Evolutionary conservation across 1,140 invertebrate species (phyloP), one percentile per base, ranked within the genome.

Genomic region (Oryctes rhinoceros): DNA sequence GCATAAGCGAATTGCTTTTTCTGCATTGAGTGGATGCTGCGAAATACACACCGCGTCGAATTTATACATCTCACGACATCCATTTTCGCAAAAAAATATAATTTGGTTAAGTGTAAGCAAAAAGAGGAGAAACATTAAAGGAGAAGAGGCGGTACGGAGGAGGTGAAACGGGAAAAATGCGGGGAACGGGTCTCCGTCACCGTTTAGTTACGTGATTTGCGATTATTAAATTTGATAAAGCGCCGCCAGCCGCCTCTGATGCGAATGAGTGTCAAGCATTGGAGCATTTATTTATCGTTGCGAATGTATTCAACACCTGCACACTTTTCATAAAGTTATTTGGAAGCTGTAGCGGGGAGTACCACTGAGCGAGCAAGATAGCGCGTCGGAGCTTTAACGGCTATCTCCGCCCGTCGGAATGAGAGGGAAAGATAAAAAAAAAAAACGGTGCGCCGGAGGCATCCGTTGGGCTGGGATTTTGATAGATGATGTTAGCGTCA

Each of bases 221-320:
- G 65, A 71, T 71, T 71, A 71, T 71, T 71, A 71, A 71, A 71
- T 71, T 71, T 71, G 65, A 71, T 71, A 71, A 71, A 71, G 65
- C 35, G 24, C 65, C 20, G 24, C 24, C 65, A 59, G 65, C 65
- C 65, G 65, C 65, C 65, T 71, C 65, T 71, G 53, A 59, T 59
- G 53, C 53, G 53, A 59, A 59, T 59, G 53, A 59, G 53, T 59
- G 53, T 71, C 65, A 37, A 30, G 65, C 65, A 35, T 71, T 37
- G 35, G 65, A 71, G 65, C 65, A 71, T 71, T 71, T 71, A 71
- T 71, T 71, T 71, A 71, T 71, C 65, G 65, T 37, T 37, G 65
- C 65, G 65, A 71, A 71, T 30, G 65, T 37, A 71, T 71, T 71
- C 65, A 71, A 71, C 65, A 71, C 65, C 65, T 71, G 65, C 65